Percentiles rank a stretch among this genome's conserved stretches.
Conservation (phyloP, 1,140 invertebrate genomes). For the Aphis craccivora region DNA sequence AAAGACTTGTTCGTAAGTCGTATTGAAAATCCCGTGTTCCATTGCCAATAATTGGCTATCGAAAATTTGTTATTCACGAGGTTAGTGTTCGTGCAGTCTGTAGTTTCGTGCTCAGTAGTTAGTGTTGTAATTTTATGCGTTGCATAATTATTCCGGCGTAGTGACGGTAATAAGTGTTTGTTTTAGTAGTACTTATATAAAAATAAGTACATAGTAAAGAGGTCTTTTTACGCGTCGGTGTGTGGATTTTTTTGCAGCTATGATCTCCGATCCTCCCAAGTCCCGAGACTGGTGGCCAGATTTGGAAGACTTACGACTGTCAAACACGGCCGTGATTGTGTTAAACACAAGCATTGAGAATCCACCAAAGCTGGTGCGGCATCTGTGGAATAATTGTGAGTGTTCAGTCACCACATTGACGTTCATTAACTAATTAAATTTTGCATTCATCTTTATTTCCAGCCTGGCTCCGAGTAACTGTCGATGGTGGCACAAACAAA, state of each 20-base stretch:
- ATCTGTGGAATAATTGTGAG: slow-evolving; percentile 40
- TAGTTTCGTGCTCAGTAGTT: neutral
- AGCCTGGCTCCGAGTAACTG: slow-evolving; percentile 36
- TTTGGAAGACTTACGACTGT: neutral
- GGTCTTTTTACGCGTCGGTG: neutral
- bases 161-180: neutral
- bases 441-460: neutral
- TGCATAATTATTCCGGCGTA: neutral
- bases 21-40: neutral
- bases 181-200: neutral
- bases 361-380: slow-evolving; percentile 20
- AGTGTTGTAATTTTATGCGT: neutral
- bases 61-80: neutral
- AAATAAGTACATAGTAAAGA: neutral
- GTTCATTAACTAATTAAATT: too few relatives aligned
- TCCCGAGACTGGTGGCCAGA: neutral
- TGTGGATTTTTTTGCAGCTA: neutral
- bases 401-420: neutral
- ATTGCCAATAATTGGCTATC: neutral
- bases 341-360: slow-evolving; percentile 6
- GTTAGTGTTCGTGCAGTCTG: neutral
- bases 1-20: neutral
- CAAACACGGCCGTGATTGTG: neutral
- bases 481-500: slow-evolving; percentile 38
- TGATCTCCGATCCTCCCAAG: neutral